A percentile compares a stretch with the other conserved stretches of the same genome.
phyloP scores from a whole-genome alignment of 1,140 invertebrate genomes.

The Brachionus manjavacas region DNA sequence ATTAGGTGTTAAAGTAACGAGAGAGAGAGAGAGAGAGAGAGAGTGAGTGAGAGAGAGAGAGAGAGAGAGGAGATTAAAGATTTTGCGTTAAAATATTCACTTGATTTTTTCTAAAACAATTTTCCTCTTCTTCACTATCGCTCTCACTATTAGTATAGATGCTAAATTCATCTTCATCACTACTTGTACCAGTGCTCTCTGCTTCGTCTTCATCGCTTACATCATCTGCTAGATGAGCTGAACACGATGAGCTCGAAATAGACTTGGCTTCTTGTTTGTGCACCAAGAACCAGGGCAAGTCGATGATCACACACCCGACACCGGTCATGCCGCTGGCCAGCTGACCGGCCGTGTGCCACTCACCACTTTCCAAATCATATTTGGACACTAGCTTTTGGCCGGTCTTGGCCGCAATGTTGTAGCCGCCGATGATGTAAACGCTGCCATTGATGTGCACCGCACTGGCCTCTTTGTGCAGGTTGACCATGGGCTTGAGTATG shows the following conservation, averaged over 20 bases:
- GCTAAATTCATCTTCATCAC: background rate
- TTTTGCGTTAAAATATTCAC: too few relatives aligned
- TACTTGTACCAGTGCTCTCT: background rate
- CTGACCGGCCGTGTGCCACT: conserved; percentile 57
- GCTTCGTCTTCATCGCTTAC: background rate
- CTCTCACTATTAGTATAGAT: background rate
- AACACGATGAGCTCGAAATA: background rate
- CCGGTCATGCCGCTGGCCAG: conserved; percentile 55
- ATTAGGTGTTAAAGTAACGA: background rate
- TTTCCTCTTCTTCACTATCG: background rate
- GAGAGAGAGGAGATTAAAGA: background rate
- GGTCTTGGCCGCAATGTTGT: conserved; percentile 58
- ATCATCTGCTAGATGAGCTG: background rate
- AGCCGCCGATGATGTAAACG: conserved; percentile 57
- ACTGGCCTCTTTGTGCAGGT: conserved; percentile 57
- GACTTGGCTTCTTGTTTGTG: background rate
- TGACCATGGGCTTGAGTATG: conserved; percentile 63
- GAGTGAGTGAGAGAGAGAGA: too few relatives aligned
- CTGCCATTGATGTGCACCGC: conserved; percentile 54
- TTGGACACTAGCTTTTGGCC: conserved; percentile 56
- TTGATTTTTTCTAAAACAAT: background rate
- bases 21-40: too few relatives aligned
- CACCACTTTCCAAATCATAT: conserved; percentile 54
- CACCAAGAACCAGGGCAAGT: background rate
- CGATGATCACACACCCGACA: conserved; percentile 52